Evolutionary conservation across 2,113 vertebrate species (phyloP), one percentile per base, ranked within the genome.

Genomic region (Alligator sinensis): DNA sequence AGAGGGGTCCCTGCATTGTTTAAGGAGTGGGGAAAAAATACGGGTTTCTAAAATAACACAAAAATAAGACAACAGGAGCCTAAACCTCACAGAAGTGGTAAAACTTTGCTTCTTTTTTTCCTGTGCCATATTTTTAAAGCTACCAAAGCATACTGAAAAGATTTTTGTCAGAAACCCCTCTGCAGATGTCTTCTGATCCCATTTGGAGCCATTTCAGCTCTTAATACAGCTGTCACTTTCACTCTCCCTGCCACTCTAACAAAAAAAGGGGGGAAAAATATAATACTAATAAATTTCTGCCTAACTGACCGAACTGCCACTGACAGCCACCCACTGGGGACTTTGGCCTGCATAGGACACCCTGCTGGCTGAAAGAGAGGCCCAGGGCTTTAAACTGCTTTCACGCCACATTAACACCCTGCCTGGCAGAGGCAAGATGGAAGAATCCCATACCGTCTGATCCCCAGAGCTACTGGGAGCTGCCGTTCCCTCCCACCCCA

Each of bases 221-320:
- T 88, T 92, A 89, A 93, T 64, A 93, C 93, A 97, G 93, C 95
- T 95, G 97, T 91, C 96, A 92, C 95, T 87, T 96, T 94, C 72
- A 77, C 87, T 89, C 87, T 88, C 87, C 87, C 47, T 1, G 16
- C 82, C 2, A 86, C 96, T 92, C 82, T 64, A 91, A 94, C 80
- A 83, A 91, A 95, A 80, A 87, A 89, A 76, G 62, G 0, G 18
- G 34, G 30, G 74, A 13, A 6, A 84, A 86, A 93, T 89, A 93
- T 93, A 96, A 97, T 77, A 95, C 88, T 85, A 93, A 97, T 97
- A 96, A 94, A 96, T 95, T 95, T 94, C 80, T 94, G 96, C 83
- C 92, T 80, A 80, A 78, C 21, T 1, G 54, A 77, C 6, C 27
- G 47, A 57, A n/a, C 11, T 84, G 96, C 57, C 89, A 22, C 17